Conservation (phyloP, 2,888 invertebrate species). For the Conistra vaccinii region DNA sequence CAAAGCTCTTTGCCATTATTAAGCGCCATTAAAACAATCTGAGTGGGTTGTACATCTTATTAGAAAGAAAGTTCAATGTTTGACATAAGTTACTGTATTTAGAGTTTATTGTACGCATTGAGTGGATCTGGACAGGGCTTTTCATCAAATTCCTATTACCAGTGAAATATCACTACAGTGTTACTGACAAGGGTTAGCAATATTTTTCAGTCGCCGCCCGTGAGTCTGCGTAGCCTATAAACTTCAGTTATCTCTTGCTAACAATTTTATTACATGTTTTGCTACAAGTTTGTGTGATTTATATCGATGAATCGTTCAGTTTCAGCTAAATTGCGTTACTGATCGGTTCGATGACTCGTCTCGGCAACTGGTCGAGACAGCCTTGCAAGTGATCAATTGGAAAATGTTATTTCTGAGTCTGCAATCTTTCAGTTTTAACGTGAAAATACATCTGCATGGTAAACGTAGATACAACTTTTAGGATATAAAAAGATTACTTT, state of each 20-base stretch:
- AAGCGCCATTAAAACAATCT: not conserved
- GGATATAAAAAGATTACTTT: rapidly evolving
- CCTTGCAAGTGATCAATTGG: slow-evolving; percentile 20
- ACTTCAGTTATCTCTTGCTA: slow-evolving; percentile 42
- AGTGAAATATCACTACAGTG: slow-evolving; percentile 27
- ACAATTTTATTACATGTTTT: slow-evolving; percentile 60
- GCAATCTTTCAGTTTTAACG: not conserved
- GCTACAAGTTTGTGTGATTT: slow-evolving; percentile 56
- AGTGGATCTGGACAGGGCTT: not conserved
- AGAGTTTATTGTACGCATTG: not conserved
- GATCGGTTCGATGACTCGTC: slow-evolving; percentile 50
- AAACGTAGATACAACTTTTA: not conserved
- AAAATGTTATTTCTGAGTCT: not conserved
- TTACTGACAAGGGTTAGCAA: slow-evolving; percentile 9
- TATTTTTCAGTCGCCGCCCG: slow-evolving; percentile 24
- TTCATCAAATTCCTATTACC: not conserved
- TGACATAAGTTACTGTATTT: not conserved
- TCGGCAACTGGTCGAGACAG: slow-evolving; percentile 5
- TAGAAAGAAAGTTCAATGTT: slow-evolving; percentile 7
- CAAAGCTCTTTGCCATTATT: not conserved
- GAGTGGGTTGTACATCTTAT: not conserved
- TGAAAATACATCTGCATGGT: not conserved
- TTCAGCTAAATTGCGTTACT: slow-evolving; percentile 46
- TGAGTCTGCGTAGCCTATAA: slow-evolving; percentile 37
- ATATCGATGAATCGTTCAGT: slow-evolving; percentile 35